Percentiles rank a stretch among this genome's conserved stretches.
phyloP scores from a whole-genome alignment of 1,140 invertebrate genomes.

The Heliconius congener region DNA sequence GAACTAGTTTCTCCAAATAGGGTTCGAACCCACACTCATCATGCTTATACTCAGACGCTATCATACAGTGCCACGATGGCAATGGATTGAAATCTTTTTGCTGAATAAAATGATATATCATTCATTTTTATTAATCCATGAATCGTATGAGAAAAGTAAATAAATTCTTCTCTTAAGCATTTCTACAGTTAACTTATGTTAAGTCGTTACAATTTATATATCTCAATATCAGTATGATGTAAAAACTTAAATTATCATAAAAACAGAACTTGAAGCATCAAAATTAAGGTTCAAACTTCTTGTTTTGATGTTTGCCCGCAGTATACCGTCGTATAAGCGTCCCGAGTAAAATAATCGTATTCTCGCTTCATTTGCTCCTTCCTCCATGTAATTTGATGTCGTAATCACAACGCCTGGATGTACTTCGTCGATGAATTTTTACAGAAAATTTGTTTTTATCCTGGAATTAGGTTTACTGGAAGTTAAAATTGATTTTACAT shows the following conservation, averaged over 20 bases:
- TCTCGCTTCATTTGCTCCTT: conserved; percentile 21
- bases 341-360: conserved; percentile 12
- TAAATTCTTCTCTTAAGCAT: too few species aligned
- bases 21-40: too few species aligned
- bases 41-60: too few species aligned
- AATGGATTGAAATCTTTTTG: too few species aligned
- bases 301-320: not conserved
- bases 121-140: too few species aligned
- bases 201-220: too few species aligned
- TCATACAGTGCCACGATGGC: too few species aligned
- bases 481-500: too few species aligned
- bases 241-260: conserved; percentile 2
- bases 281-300: not conserved
- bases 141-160: too few species aligned
- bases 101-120: too few species aligned
- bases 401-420: conserved; percentile 11
- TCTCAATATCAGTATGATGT: not conserved
- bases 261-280: not conserved
- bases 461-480: not conserved
- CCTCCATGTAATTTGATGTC: conserved; percentile 13
- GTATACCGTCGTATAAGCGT: not conserved
- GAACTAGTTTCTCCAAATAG: too few species aligned
- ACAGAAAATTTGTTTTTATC: not conserved
- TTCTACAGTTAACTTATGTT: too few species aligned
- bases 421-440: conserved; percentile 3